These are phyloP conservation scores for Pangasius mekongensis DNA, from an alignment of 2,797 vertebrate genomes.

Conservation along the genomic window DNA sequence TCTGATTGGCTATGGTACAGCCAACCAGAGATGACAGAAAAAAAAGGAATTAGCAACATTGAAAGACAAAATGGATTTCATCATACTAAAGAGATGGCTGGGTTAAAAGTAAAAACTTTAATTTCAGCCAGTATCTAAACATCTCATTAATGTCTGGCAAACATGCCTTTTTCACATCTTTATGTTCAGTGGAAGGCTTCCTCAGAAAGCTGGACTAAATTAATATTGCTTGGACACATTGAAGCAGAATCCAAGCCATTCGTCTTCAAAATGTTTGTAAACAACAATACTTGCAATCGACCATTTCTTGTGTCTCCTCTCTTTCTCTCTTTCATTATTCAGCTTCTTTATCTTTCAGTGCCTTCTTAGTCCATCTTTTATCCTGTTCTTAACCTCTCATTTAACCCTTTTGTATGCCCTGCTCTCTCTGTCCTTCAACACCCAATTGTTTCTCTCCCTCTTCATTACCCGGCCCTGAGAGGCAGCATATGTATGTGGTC, in stretches of 20 bases:
- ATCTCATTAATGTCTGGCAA: not conserved
- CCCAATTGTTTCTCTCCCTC: not conserved
- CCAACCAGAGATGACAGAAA: not conserved
- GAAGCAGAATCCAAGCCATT: not conserved
- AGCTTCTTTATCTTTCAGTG: slow-evolving; percentile 10
- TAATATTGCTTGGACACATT: not conserved
- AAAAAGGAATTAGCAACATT: not conserved
- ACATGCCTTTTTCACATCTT: not conserved
- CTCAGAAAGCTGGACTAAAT: not conserved
- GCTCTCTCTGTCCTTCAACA: slow-evolving; percentile 21
- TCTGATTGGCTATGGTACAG: not conserved
- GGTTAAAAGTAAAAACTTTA: not conserved
- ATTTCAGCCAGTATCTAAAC: not conserved
- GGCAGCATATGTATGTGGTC: slow-evolving; percentile 19
- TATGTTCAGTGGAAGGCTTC: not conserved
- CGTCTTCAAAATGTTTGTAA: not conserved
- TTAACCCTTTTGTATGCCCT: slow-evolving; percentile 7
- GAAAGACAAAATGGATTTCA: not conserved
- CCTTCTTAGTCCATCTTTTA: not conserved
- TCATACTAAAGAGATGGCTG: not conserved
- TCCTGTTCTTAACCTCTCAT: slow-evolving; percentile 18
- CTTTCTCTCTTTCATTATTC: not conserved
- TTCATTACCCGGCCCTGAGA: slow-evolving; percentile 1
- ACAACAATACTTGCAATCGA: not conserved
- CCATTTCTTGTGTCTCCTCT: not conserved